Evolutionary conservation across 2,888 invertebrate species (phyloP).

Genomic region (Argynnis bischoffii): DNA sequence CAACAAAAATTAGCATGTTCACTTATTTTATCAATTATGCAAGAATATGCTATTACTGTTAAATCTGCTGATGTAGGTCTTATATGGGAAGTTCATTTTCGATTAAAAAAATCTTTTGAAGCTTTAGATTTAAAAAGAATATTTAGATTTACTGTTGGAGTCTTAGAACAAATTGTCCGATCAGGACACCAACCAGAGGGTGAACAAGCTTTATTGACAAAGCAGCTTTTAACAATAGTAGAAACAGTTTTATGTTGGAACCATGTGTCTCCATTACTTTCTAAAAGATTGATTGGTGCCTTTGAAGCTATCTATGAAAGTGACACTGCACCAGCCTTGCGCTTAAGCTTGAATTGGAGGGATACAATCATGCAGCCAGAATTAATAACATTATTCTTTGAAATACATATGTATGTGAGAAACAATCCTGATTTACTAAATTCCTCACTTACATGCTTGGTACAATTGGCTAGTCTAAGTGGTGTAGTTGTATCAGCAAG

Average conservation of each 20-base stretch:
- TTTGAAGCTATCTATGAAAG: slow-evolving; percentile 87
- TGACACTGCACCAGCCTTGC: slow-evolving; percentile 84
- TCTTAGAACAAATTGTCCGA: slow-evolving; percentile 69
- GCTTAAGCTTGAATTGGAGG: slow-evolving; percentile 87
- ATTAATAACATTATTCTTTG: slow-evolving; percentile 90
- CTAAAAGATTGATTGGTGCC: slow-evolving; percentile 86
- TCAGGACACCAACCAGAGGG: slow-evolving; percentile 76
- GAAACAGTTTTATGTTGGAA: slow-evolving; percentile 92
- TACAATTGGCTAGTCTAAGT: slow-evolving; percentile 85
- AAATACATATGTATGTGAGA: slow-evolving; percentile 91
- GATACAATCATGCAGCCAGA: slow-evolving; percentile 89
- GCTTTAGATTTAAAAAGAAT: slow-evolving; percentile 89
- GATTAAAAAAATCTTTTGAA: slow-evolving; percentile 93
- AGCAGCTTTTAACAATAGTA: slow-evolving; percentile 88
- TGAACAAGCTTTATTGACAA: slow-evolving; percentile 81
- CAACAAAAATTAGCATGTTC: slow-evolving; percentile 92
- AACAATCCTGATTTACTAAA: slow-evolving; percentile 88
- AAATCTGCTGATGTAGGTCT: slow-evolving; percentile 93
- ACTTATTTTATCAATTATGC: slow-evolving; percentile 91
- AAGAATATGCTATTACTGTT: slow-evolving; percentile 93
- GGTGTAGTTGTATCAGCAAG: slow-evolving; percentile 65
- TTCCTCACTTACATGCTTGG: slow-evolving; percentile 90
- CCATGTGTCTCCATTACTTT: slow-evolving; percentile 86
- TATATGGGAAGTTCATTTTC: slow-evolving; percentile 93
- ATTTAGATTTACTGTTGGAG: slow-evolving; percentile 82